Conservation (phyloP, 2,888 invertebrate species). For the Drosophila sordidula region DNA sequence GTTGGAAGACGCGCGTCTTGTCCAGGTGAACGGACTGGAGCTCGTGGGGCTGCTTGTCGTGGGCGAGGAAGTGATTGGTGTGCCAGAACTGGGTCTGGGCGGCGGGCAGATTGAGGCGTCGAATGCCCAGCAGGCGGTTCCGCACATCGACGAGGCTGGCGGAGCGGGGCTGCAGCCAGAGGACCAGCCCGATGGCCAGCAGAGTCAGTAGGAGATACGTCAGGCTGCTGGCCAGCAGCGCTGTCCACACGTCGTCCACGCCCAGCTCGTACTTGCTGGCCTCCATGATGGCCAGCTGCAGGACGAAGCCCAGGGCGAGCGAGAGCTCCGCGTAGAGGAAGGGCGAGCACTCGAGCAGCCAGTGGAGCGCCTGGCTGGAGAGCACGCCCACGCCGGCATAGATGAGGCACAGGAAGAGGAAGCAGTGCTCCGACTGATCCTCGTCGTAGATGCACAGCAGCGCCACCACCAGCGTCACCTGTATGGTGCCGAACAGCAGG, state of each 20-base stretch:
- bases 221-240: slow-evolving; percentile 62
- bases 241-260: slow-evolving; percentile 55
- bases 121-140: slow-evolving; percentile 76
- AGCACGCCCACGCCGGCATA: slow-evolving; percentile 72
- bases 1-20: slow-evolving; percentile 72
- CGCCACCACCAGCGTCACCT: slow-evolving; percentile 73
- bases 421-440: slow-evolving; percentile 69
- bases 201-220: slow-evolving; percentile 55
- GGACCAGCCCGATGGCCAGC: slow-evolving; percentile 57
- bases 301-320: slow-evolving; percentile 54
- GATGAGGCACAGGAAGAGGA: slow-evolving; percentile 76
- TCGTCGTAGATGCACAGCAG: slow-evolving; percentile 77
- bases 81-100: slow-evolving; percentile 77
- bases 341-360: slow-evolving; percentile 77
- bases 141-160: slow-evolving; percentile 76
- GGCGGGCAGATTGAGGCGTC: slow-evolving; percentile 50
- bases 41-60: slow-evolving; percentile 69
- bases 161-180: slow-evolving; percentile 69
- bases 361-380: slow-evolving; percentile 76
- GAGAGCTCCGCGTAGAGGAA: slow-evolving; percentile 75
- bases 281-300: slow-evolving; percentile 70
- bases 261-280: slow-evolving; percentile 66
- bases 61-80: slow-evolving; percentile 76
- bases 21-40: slow-evolving; percentile 66
- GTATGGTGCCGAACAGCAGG: slow-evolving; percentile 77